Base-by-base conservation (phyloP, 2,888 invertebrate species). In the Sipunculus nudus region DNA sequence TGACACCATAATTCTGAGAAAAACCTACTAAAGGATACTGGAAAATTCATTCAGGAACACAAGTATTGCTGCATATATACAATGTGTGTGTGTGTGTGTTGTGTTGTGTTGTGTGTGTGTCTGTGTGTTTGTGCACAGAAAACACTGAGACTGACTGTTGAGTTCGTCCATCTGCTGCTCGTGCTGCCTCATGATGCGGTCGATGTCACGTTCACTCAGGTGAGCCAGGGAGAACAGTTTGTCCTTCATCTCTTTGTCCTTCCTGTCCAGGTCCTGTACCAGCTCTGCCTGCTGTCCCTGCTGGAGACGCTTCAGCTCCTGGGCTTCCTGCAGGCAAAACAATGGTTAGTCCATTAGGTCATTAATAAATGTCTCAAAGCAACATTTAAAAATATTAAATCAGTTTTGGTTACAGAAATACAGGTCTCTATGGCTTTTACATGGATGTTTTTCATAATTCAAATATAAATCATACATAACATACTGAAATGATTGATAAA, bases 131-230 rank as follows among this genome's bases (percentile, higher is more conserved):
- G 23, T 2, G 3, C n/a, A 32, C 32, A 10, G 8, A n/a, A 16
- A 38, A 5, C 16, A 29, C 26, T 8, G 19, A 8, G 8, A 57
- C 62, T 56, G 41, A 68, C 68, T 45, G 23, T 63, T 54, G 25
- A 39, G 48, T 10, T 64, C 59, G 10, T 53, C 40, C 57, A 67
- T 53, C 29, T 63, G 53, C 16, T 59, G 53, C 38, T 57, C 39
- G 48, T 69, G 67, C 6, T 61, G 23, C 23, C 48, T 48, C 46
- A 79, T 66, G 16, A 79, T 58, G 45, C 69, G 70, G 31, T 70
- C 66, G 1, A 67, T 72, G 39, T 77, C 77, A 38, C 48, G 41
- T 39, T 72, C 67, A 13, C 64, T 59, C 38, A 75, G 53, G 48
- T 72, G 63, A 0, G 68, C 67, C 25, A 61, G 53, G 26, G 56